Base-by-base conservation (phyloP, 2,797 vertebrate genomes). In the Dryobates pubescens region DNA sequence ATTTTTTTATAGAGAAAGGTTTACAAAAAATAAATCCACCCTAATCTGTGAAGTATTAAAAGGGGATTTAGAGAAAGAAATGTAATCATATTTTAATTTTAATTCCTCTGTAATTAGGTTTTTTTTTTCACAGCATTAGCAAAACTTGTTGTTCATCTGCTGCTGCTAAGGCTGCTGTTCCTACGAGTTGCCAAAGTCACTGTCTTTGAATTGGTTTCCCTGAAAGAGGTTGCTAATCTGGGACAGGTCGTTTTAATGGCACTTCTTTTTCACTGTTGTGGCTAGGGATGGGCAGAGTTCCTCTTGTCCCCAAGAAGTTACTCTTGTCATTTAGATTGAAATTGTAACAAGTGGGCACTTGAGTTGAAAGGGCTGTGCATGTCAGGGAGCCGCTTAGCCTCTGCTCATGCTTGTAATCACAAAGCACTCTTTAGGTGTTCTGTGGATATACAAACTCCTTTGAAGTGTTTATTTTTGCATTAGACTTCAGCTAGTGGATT, bases 1-100 rank as follows among this genome's bases (percentile, higher is more conserved):
- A 83, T 89, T 94, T 49, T 51, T 51, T 51, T 10, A 74, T 91
- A 93, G 85, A 71, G 71, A 69, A 92, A 86, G 77, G 51, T 93
- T 94, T 96, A 90, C 90, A 94, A 94, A 93, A 92, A 94, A 89
- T 88, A 96, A 95, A 95, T 94, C 92, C 93, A 92, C 38, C 45
- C 89, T 95, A 96, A 96, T 94, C 95, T 96, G 86, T 63, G 77
- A 90, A 92, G 92, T 86, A 89, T 95, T 96, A 96, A 93, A 93
- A 93, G 51, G 85, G 92, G 93, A 91, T 96, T 96, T 96, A 89
- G 85, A 80, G 82, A 74, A 86, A 84, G 82, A 95, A 94, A 92
- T 92, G 81, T 86, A 95, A 96, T 96, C 26, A 75, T 93, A 94
- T 96, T 88, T 93, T 41, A 27, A 82, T 82, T 94, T 93, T 94